Base-by-base conservation (phyloP, 2,113 vertebrate genomes). In the Limnothrissa miodon region DNA sequence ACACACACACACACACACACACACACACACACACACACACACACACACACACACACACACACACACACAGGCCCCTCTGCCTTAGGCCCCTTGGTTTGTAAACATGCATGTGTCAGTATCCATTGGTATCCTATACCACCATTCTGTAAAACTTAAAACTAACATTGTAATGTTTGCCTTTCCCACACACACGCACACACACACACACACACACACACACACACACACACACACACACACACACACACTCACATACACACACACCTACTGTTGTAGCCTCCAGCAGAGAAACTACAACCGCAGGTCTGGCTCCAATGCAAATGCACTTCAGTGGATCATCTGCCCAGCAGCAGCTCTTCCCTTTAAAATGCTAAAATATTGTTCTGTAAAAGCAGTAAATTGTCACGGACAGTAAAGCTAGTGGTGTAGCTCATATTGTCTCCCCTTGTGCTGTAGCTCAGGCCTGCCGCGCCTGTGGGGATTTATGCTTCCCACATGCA, bases 31-130 rank as follows among this genome's bases (percentile, higher is more conserved):
- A 51, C 17, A 51, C 19, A 21, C 48, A 53, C 48, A 21, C 5
- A 19, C 48, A 53, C 17, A 53, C 4, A 19, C 56, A 84, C 62
- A 45, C 83, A 84, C 33, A 39, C 66, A 48, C 48, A 53, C 48
- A 53, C 48, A 53, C 19, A 21, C 17, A 19, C 17, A 53, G 48
- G 48, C 48, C 48, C 48, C 48, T 53, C 17, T 13, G 46, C 46
- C 46, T 48, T 48, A 48, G 46, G 46, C 46, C 46, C 10, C 46
- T 48, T 48, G 15, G 17, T 53, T 53, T 53, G 15, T 53, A 19
- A 21, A 15, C 17, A 21, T 53, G 48, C 17, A 19, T 53, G 48
- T 53, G 48, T 53, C 48, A 1, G 48, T 53, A 53, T 53, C 15
- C 42, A 42, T 42, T 42, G 42, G 42, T 6, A 42, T 42, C 48